These are phyloP conservation scores for Leucophenga varia DNA, from an alignment of 1,140 invertebrate genomes.

Conservation along the genomic window DNA sequence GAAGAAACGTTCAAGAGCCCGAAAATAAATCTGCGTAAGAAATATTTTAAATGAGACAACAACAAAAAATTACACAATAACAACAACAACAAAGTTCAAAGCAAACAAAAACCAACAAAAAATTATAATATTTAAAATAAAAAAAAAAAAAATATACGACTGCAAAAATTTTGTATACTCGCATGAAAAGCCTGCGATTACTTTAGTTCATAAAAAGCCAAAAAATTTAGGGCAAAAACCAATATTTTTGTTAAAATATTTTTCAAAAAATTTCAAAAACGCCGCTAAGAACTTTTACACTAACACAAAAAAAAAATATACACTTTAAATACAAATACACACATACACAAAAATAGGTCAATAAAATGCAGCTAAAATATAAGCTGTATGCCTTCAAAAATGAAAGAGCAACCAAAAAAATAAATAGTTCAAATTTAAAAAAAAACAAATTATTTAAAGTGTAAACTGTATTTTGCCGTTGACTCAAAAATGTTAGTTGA, in stretches of 20 bases:
- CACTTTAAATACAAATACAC: constrained; percentile 16
- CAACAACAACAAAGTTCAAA: constrained; percentile 10
- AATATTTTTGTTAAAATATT: too few species aligned
- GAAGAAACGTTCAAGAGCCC: too few species aligned
- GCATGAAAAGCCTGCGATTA: too few species aligned
- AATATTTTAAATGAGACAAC: constrained; percentile 25
- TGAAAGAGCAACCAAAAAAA: constrained; percentile 22
- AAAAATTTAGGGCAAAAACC: too few species aligned
- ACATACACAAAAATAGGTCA: constrained; percentile 10
- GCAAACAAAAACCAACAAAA: constrained; percentile 17
- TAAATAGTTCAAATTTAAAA: constrained; percentile 14
- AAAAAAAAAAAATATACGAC: too few species aligned
- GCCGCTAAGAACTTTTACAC: too few species aligned
- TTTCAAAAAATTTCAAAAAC: too few species aligned
- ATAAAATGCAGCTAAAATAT: constrained; percentile 13
- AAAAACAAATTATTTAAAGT: constrained; percentile 25
- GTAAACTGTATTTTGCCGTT: constrained; percentile 50
- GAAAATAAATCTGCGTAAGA: constrained; percentile 46
- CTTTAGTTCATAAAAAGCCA: too few species aligned
- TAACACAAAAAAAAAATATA: too few species aligned
- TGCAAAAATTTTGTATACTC: too few species aligned
- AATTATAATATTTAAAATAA: constrained; percentile 18
- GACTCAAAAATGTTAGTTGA: constrained; percentile 51
- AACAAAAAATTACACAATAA: constrained; percentile 10
- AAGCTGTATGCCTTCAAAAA: too few species aligned